phyloP scores from a whole-genome alignment of 2,888 invertebrate species.

The Nemapogon koenigi region DNA sequence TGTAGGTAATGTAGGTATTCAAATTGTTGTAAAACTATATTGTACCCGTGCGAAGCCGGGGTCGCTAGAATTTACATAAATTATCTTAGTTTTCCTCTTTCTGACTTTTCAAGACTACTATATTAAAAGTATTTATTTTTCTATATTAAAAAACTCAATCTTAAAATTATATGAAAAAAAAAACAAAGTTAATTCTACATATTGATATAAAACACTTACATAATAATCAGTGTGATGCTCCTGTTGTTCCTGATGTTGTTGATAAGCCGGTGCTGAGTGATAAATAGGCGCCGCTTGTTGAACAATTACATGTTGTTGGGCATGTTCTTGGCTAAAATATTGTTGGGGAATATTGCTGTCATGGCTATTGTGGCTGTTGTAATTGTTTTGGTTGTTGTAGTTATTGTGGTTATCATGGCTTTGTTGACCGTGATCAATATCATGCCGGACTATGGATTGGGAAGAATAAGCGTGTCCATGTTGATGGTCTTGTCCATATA shows the following conservation, averaged over 20 bases:
- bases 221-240: slow-evolving; percentile 32
- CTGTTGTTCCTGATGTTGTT: slow-evolving; percentile 20
- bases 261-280: slow-evolving; percentile 14
- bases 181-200: neutral
- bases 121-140: no score
- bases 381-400: no score
- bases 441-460: slow-evolving; percentile 9
- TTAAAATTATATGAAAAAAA: no score
- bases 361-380: slow-evolving; percentile 3
- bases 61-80: no score
- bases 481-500: slow-evolving; percentile 26
- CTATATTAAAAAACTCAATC: neutral
- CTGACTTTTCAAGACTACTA: no score
- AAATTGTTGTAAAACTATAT: no score
- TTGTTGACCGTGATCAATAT: slow-evolving; percentile 9
- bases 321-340: slow-evolving; percentile 7
- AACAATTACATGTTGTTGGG: no score
- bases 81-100: no score
- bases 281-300: slow-evolving; percentile 16
- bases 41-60: no score
- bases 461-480: slow-evolving; percentile 17
- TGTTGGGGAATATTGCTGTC: no score
- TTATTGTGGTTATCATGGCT: slow-evolving; percentile 13
- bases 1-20: no score
- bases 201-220: slow-evolving; percentile 21